A percentile compares a stretch with the other conserved stretches of the same genome.
Conservation (phyloP, 2,888 invertebrate genomes). For the Machimus atricapillus region DNA sequence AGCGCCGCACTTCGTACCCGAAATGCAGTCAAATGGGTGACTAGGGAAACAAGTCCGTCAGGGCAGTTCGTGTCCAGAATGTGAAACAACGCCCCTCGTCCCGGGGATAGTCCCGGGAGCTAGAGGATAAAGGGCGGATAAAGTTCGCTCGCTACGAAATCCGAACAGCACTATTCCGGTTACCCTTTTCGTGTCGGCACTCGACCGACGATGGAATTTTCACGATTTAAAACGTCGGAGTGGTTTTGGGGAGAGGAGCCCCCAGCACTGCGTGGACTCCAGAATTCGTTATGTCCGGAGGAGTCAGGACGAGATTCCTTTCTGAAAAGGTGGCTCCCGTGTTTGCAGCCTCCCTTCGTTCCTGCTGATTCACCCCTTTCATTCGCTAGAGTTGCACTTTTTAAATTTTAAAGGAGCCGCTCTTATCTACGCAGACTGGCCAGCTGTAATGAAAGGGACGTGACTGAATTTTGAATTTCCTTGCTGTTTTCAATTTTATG, state of each 20-base stretch:
- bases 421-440: constrained; percentile 10
- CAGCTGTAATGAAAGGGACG: constrained; percentile 31
- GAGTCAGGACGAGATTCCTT: neutral
- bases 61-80: constrained; percentile 29
- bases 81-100: neutral
- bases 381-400: constrained; percentile 31
- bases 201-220: constrained; percentile 29
- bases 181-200: constrained; percentile 35
- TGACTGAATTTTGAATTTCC: constrained; percentile 25
- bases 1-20: neutral
- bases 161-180: constrained; percentile 36
- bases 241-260: neutral
- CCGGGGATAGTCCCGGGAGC: neutral
- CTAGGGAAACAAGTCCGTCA: constrained; percentile 31
- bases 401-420: constrained; percentile 30
- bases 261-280: neutral
- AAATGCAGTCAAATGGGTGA: constrained; percentile 31
- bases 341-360: neutral
- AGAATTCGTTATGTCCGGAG: neutral
- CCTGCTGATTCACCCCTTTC: constrained; percentile 38
- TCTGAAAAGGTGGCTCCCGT: neutral
- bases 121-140: neutral
- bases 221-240: constrained; percentile 11
- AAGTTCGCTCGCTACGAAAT: constrained; percentile 5
- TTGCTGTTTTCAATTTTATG: constrained; percentile 20